Percentiles rank a stretch among this genome's conserved stretches.
Evolutionary conservation across 2,888 invertebrate species (phyloP).

Genomic region (Auanema sp.): DNA sequence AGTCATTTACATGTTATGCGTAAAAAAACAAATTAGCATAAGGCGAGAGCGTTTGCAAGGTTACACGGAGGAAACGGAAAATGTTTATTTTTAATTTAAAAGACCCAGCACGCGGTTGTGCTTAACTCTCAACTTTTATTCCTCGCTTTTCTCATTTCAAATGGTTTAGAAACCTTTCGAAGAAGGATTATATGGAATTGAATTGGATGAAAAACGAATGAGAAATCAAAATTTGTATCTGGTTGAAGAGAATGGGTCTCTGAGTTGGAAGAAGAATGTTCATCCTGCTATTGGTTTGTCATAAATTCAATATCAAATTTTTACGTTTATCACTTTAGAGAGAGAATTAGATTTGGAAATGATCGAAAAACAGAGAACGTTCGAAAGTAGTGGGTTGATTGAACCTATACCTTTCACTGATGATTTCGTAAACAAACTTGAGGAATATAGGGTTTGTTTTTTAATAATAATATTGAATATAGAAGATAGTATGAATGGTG

Average conservation of each 20-base stretch:
- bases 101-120: neutral
- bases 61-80: no score
- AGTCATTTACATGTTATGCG: neutral
- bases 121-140: constrained; percentile 3
- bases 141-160: no score
- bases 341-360: constrained; percentile 8
- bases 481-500: no score
- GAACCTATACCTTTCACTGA: constrained; percentile 18
- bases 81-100: no score
- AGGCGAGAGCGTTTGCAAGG: neutral
- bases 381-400: constrained; percentile 13
- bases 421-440: constrained; percentile 14
- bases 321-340: constrained; percentile 4
- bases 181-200: constrained; percentile 6
- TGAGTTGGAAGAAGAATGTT: constrained; percentile 24
- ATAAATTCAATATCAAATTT: neutral
- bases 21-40: neutral
- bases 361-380: neutral
- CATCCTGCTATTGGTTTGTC: constrained; percentile 12
- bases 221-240: constrained; percentile 13
- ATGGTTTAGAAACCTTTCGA: constrained; percentile 9
- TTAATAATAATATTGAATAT: no score
- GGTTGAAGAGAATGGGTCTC: constrained; percentile 17
- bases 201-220: constrained; percentile 16
- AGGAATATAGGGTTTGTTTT: constrained; percentile 16